A percentile compares a stretch with the other conserved stretches of the same genome.
These are phyloP conservation scores for Hydroisotoma schaefferi DNA, from an alignment of 2,888 invertebrate species.

Conservation along the genomic window DNA sequence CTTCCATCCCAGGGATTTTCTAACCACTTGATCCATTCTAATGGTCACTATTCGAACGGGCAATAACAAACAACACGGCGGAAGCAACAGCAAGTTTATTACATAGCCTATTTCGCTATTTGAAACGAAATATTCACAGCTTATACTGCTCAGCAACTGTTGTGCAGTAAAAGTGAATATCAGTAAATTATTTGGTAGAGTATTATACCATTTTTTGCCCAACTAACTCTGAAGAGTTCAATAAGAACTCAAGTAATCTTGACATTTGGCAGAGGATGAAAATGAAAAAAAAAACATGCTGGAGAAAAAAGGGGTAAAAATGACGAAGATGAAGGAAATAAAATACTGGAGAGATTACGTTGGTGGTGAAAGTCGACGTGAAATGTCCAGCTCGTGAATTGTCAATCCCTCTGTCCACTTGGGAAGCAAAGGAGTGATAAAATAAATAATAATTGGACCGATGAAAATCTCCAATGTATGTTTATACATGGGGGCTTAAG, in stretches of 20 bases:
- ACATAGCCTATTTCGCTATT: too few relatives aligned
- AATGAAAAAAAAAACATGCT: not conserved
- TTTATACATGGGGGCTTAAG: slow-evolving; percentile 19
- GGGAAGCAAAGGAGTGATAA: slow-evolving; percentile 29
- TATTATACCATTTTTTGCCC: not conserved
- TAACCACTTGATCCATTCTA: too few relatives aligned
- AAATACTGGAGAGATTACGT: slow-evolving; percentile 14
- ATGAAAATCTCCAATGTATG: slow-evolving; percentile 38
- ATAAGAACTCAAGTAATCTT: slow-evolving; percentile 18
- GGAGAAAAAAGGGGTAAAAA: slow-evolving; percentile 13
- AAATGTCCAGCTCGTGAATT: slow-evolving; percentile 17
- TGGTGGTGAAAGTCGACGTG: slow-evolving; percentile 13
- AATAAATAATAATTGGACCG: slow-evolving; percentile 43
- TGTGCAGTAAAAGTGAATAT: slow-evolving; percentile 14
- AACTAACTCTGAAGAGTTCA: slow-evolving; percentile 8
- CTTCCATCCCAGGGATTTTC: too few relatives aligned
- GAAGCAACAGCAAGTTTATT: too few relatives aligned
- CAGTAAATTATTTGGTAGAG: slow-evolving; percentile 15
- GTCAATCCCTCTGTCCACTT: slow-evolving; percentile 22
- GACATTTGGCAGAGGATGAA: slow-evolving; percentile 13
- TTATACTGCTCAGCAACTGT: not conserved
- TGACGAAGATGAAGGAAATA: slow-evolving; percentile 15
- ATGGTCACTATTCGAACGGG: not conserved
- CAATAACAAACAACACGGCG: not conserved
- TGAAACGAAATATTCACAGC: not conserved